phyloP scores from a whole-genome alignment of 2,888 invertebrate genomes.

The Leptopilina syphax region DNA sequence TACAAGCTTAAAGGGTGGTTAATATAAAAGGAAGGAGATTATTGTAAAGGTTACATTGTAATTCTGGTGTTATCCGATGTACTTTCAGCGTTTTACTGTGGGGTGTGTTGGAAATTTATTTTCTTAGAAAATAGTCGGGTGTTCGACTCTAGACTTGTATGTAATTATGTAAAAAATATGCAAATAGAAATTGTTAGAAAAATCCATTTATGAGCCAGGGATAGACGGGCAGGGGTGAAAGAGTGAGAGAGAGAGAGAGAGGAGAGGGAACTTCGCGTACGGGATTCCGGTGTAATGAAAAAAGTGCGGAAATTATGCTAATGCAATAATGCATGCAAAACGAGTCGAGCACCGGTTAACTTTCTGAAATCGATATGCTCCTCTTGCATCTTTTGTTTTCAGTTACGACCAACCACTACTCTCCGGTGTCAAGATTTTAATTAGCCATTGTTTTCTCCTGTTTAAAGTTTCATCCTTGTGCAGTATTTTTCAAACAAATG shows the following conservation, averaged over 20 bases:
- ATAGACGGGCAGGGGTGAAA: conserved; percentile 44
- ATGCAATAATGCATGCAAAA: conserved; percentile 68
- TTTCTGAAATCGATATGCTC: conserved; percentile 62
- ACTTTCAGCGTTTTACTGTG: conserved; percentile 17
- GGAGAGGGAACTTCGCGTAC: neutral
- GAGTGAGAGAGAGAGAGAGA: no score
- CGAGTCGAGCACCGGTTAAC: conserved; percentile 55
- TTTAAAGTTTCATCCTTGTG: conserved; percentile 8
- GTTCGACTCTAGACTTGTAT: conserved; percentile 57
- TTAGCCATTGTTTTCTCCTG: conserved; percentile 28
- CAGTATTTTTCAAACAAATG: conserved; percentile 2
- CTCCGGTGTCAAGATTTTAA: conserved; percentile 17
- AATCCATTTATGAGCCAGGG: conserved; percentile 68
- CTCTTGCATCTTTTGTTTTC: conserved; percentile 41
- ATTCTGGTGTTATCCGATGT: conserved; percentile 16
- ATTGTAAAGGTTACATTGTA: neutral
- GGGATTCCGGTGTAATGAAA: conserved; percentile 65
- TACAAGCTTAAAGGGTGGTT: neutral
- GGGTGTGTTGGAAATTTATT: conserved; percentile 63
- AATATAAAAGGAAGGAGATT: neutral
- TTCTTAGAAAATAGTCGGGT: conserved; percentile 64
- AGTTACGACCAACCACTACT: conserved; percentile 23
- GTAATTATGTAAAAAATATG: conserved; percentile 75
- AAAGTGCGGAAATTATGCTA: conserved; percentile 69
- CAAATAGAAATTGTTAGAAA: conserved; percentile 74